Evolutionary conservation across 2,888 invertebrate species (phyloP).

Genomic region (Parnassius orleans): DNA sequence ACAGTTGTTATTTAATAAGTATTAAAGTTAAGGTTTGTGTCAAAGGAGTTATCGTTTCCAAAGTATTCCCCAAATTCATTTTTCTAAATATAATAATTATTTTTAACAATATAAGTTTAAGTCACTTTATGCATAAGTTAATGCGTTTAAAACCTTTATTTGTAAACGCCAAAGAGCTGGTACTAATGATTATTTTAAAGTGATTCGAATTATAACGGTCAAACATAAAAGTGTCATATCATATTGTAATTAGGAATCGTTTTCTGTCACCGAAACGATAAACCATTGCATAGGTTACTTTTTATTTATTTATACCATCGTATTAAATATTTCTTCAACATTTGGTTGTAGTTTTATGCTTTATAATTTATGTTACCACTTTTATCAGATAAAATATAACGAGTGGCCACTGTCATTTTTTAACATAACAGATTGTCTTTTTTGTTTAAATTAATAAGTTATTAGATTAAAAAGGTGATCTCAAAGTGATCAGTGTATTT

Average conservation of each 20-base stretch:
- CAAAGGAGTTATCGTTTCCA: slow-evolving; percentile 81
- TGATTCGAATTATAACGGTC: slow-evolving; percentile 28
- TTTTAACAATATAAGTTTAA: slow-evolving; percentile 65
- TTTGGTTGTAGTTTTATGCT: slow-evolving; percentile 51
- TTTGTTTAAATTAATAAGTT: slow-evolving; percentile 63
- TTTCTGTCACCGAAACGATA: slow-evolving; percentile 44
- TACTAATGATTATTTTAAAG: slow-evolving; percentile 38
- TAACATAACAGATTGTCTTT: slow-evolving; percentile 43
- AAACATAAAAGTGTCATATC: slow-evolving; percentile 39
- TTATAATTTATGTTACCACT: slow-evolving; percentile 67
- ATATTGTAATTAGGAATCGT: slow-evolving; percentile 33
- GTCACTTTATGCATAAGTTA: slow-evolving; percentile 71
- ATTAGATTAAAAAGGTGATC: slow-evolving; percentile 74
- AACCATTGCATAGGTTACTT: slow-evolving; percentile 40
- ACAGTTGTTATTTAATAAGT: slow-evolving; percentile 79
- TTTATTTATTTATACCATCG: slow-evolving; percentile 42
- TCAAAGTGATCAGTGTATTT: slow-evolving; percentile 80
- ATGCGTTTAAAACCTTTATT: slow-evolving; percentile 57
- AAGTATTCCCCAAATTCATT: slow-evolving; percentile 81
- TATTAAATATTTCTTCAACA: slow-evolving; percentile 11
- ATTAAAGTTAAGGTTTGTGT: slow-evolving; percentile 78
- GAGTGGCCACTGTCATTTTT: slow-evolving; percentile 65
- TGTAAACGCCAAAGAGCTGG: slow-evolving; percentile 66
- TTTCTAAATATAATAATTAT: slow-evolving; percentile 55
- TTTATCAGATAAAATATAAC: slow-evolving; percentile 36